These are phyloP conservation scores for Dipodomys stephensi DNA, from an alignment of 2,113 vertebrate genomes.

Conservation along the genomic window DNA sequence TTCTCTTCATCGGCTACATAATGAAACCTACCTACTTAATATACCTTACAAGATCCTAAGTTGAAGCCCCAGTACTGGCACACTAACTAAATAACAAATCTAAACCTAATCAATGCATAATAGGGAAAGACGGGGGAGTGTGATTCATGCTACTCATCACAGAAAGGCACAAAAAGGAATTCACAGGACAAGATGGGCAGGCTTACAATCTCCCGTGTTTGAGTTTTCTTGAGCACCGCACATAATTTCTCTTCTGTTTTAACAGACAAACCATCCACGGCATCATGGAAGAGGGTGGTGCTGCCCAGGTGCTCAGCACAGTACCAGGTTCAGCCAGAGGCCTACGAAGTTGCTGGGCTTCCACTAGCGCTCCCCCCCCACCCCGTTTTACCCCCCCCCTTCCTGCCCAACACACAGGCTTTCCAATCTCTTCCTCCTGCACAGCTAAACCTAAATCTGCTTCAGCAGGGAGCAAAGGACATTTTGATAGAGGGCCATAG, in stretches of 20 bases:
- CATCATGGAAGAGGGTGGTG: rapidly evolving
- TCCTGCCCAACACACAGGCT: no score
- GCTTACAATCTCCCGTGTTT: rapidly evolving
- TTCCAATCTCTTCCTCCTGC: background rate
- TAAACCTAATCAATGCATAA: background rate
- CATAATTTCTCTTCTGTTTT: background rate
- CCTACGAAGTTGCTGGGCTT: background rate
- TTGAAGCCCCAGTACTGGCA: no score
- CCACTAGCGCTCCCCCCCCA: no score
- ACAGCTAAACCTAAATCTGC: background rate
- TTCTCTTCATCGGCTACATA: no score
- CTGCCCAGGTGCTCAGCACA: rapidly evolving
- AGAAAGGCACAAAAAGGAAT: background rate
- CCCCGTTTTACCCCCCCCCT: no score
- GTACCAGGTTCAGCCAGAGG: background rate
- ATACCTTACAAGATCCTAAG: no score
- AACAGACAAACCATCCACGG: background rate
- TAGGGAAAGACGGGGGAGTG: background rate
- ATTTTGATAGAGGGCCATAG: background rate
- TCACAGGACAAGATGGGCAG: background rate
- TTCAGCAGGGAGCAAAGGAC: background rate
- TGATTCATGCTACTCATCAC: background rate
- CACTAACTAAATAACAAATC: no score
- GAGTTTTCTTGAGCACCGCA: background rate
- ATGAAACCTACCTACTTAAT: no score